These are phyloP conservation scores for Atta cephalotes DNA, from an alignment of 1,140 invertebrate species.

Conservation along the genomic window DNA sequence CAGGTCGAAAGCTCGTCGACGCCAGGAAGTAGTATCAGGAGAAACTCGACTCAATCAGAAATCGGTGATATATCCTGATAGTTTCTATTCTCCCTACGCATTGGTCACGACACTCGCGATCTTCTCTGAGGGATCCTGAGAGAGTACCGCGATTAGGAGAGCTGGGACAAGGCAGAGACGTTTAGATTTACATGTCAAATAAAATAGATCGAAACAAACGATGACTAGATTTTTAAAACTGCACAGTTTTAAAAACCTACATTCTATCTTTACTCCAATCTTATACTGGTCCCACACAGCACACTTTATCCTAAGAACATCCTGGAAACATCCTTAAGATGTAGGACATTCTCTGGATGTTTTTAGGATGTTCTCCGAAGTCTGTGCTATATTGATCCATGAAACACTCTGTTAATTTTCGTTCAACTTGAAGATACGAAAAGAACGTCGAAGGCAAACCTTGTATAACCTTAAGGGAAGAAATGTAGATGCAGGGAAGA, in stretches of 20 bases:
- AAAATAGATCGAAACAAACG: neutral
- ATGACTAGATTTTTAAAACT: neutral
- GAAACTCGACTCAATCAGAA: slow-evolving; percentile 23
- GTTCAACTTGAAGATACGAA: neutral
- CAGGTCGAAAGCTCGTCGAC: slow-evolving; percentile 32
- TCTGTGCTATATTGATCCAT: too few species aligned
- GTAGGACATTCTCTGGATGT: too few species aligned
- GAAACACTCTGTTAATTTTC: neutral
- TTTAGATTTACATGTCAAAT: slow-evolving; percentile 11
- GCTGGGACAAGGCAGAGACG: neutral
- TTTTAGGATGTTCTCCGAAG: too few species aligned
- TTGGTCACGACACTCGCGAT: slow-evolving; percentile 60
- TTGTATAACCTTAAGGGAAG: neutral
- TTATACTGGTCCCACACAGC: too few species aligned
- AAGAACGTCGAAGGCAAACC: neutral
- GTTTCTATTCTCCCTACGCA: slow-evolving; percentile 42
- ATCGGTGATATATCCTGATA: neutral
- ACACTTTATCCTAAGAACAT: too few species aligned
- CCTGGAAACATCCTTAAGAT: too few species aligned
- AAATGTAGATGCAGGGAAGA: neutral
- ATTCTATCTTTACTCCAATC: neutral
- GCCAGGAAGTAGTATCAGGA: slow-evolving; percentile 18
- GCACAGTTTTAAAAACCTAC: too few species aligned
- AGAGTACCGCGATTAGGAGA: neutral
- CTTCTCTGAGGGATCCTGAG: slow-evolving; percentile 13